A percentile compares a stretch with the other conserved stretches of the same genome.
Conservation (phyloP, 2,888 invertebrate genomes). For the Drosophila pseudotakahashii region DNA sequence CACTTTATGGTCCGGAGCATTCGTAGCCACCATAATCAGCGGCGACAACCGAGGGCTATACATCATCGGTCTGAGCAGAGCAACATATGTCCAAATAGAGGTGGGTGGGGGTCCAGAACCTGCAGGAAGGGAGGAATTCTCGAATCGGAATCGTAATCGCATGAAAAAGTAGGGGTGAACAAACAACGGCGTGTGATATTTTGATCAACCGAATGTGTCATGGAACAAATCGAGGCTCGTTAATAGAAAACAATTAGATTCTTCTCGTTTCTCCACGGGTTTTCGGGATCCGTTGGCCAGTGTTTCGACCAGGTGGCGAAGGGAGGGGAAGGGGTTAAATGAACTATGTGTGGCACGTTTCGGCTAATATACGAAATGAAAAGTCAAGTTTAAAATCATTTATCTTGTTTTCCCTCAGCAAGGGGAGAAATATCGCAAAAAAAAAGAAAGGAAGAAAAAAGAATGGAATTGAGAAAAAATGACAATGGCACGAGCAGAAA, state of each 20-base stretch:
- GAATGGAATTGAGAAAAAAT: constrained; percentile 48
- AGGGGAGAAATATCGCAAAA: neutral
- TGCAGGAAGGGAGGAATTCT: constrained; percentile 2
- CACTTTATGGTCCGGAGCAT: constrained; percentile 53
- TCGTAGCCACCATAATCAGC: constrained; percentile 44
- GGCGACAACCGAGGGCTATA: constrained; percentile 44
- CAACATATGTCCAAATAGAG: constrained; percentile 82
- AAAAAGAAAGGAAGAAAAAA: too few relatives aligned
- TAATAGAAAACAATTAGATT: constrained; percentile 72
- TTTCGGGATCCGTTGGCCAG: constrained; percentile 15
- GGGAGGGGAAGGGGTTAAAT: constrained; percentile 21
- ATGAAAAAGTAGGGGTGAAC: constrained; percentile 6
- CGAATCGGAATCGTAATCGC: neutral
- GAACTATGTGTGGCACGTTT: constrained; percentile 61
- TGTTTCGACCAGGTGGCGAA: constrained; percentile 7
- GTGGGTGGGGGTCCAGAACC: constrained; percentile 37
- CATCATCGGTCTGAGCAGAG: constrained; percentile 54
- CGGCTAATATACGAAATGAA: constrained; percentile 78
- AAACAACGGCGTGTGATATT: constrained; percentile 55
- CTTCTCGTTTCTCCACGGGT: constrained; percentile 29
- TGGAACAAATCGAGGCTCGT: constrained; percentile 73
- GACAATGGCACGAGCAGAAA: constrained; percentile 68
- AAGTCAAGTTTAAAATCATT: constrained; percentile 78
- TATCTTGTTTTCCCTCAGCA: constrained; percentile 73
- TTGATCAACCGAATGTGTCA: constrained; percentile 62